Evolutionary conservation across 2,113 vertebrate species (phyloP), one percentile per base, ranked within the genome.

Genomic region (Cynoglossus semilaevis): DNA sequence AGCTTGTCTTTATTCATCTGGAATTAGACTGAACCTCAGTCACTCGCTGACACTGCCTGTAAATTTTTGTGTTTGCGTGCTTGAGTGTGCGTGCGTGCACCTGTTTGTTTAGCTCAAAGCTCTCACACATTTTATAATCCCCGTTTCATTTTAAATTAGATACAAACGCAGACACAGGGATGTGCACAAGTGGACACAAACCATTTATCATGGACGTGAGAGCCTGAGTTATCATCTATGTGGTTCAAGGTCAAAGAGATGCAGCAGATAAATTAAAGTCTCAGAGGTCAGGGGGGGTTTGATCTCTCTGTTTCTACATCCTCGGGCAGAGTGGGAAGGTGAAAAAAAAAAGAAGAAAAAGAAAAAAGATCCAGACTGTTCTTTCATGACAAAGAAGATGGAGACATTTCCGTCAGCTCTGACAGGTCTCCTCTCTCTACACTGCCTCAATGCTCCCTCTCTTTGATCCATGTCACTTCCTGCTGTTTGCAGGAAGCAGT

Each of bases 221-320:
- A 93, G 88, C 92, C 92, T 92, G 93, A 95, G 94, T 96, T 94
- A 95, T 95, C 93, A 96, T 94, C 92, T 94, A 91, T 92, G 88
- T 84, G 87, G 90, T 93, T 93, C 94, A 95, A 97, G 94, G 94
- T 93, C 93, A 91, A 93, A 90, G 83, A 88, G 93, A 95, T 95
- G 92, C 93, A 94, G 91, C 94, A 94, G 90, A 91, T 93, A 95
- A 95, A 95, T 94, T 94, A 92, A 94, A 94, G 89, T 92, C 92
- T 92, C 91, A 93, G 93, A 92, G 94, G 93, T 96, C 95, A 95
- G 90, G 67, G 80, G 2, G 84, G 89, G 91, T 95, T 94, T 95
- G 92, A 95, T 94, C 93, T 93, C 91, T 92, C 90, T 93, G 89
- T 95, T 94, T 90, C 90, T 91, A 91, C 88, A 84, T 89, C 87